phyloP scores from a whole-genome alignment of 1,140 invertebrate genomes.

The Hypsibius dujardini region DNA sequence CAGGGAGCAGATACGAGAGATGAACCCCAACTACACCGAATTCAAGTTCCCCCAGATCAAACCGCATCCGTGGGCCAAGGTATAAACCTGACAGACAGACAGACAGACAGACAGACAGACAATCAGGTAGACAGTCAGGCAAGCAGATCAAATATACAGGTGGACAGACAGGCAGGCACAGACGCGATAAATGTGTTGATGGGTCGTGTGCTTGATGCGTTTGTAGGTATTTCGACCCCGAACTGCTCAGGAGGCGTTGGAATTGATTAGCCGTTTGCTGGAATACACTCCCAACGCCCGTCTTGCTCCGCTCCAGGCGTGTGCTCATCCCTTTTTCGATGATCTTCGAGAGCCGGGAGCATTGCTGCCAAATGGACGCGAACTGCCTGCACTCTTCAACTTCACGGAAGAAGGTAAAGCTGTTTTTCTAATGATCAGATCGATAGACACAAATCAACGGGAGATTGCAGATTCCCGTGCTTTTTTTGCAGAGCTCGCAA shows the following conservation, averaged over 20 bases:
- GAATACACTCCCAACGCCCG: conserved; percentile 92
- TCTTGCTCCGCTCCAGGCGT: conserved; percentile 83
- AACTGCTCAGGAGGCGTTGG: conserved; percentile 89
- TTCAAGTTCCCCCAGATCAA: conserved; percentile 99
- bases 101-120: no score
- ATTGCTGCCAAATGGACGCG: conserved; percentile 67
- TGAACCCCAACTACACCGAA: conserved; percentile 99
- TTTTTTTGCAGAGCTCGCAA: conserved; percentile 29
- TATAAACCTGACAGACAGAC: no score
- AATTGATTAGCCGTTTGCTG: conserved; percentile 78
- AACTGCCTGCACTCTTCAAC: conserved; percentile 88
- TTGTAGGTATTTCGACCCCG: conserved; percentile 82
- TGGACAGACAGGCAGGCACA: no score
- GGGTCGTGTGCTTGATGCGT: conserved; percentile 22
- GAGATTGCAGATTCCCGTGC: not conserved
- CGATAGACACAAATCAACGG: not conserved
- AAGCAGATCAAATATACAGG: no score
- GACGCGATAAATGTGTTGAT: no score
- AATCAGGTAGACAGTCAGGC: no score
- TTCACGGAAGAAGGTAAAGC: conserved; percentile 70
- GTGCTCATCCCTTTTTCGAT: conserved; percentile 93
- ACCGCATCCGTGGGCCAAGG: conserved; percentile 98
- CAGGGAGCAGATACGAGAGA: conserved; percentile 93
- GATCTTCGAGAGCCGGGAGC: conserved; percentile 79
- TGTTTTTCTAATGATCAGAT: conserved; percentile 20